These are phyloP conservation scores for Benthosema pterotum DNA, from an alignment of 2,797 vertebrate genomes.

Conservation along the genomic window DNA sequence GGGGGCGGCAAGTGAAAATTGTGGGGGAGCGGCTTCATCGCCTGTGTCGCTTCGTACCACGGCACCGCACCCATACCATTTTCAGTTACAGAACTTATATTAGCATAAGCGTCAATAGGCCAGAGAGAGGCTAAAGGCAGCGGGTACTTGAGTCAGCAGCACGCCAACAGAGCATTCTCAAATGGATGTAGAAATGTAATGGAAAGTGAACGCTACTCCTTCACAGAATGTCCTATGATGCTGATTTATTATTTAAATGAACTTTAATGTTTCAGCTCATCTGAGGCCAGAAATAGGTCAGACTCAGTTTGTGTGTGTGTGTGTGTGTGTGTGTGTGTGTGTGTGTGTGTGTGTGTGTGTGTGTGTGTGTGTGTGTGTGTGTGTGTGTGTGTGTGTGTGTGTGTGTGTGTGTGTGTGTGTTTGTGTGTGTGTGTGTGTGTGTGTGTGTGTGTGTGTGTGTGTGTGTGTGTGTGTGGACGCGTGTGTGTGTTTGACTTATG, in stretches of 20 bases:
- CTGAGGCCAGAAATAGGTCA: conserved; percentile 58
- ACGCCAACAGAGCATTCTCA: not conserved
- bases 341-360: conserved; percentile 17
- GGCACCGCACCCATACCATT: too few species aligned
- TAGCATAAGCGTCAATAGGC: too few species aligned
- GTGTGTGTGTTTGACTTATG: conserved; percentile 2
- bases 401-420: conserved; percentile 19
- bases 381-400: conserved; percentile 15
- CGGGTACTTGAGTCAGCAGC: conserved; percentile 18
- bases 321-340: conserved; percentile 19
- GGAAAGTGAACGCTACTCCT: conserved; percentile 13
- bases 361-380: conserved; percentile 11
- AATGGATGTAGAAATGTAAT: conserved; percentile 16
- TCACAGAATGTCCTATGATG: conserved; percentile 26
- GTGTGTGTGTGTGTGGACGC: conserved; percentile 13
- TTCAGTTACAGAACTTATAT: too few species aligned
- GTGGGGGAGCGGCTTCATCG: too few species aligned
- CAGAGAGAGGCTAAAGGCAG: conserved; percentile 1
- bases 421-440: conserved; percentile 18
- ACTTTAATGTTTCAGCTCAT: conserved; percentile 50
- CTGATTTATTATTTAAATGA: conserved; percentile 67
- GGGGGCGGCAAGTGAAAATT: too few species aligned
- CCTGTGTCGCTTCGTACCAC: too few species aligned
- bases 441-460: conserved; percentile 13
- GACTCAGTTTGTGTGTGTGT: conserved; percentile 15